Base-by-base conservation (phyloP, 2,113 vertebrate genomes). In the Nettapus auritus region DNA sequence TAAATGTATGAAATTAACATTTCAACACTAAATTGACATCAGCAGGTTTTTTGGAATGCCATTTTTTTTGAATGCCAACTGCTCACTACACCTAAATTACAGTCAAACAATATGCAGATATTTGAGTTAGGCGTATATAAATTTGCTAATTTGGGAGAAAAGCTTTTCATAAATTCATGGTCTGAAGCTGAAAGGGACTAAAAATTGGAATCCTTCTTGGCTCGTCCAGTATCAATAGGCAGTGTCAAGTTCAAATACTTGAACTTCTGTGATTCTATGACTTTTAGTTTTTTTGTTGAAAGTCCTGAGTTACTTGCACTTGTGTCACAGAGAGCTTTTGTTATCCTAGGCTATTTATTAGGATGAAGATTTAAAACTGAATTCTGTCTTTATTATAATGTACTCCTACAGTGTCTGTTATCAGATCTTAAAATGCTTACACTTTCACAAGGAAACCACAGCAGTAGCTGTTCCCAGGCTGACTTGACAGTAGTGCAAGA, bases 381-480 rank as follows among this genome's bases (percentile, higher is more conserved):
- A 82, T 68, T 94, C 55, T 91, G 22, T 77, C 69, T 93, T 60
- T 56, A 82, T 94, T 91, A 62, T 69, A 82, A 91, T 89, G 26
- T 36, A 82, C 86, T 93, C 94, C 94, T 95, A 81, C 89, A 38
- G 16, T 74, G 46, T 64, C 48, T 89, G 56, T 92, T 97, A 95
- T 89, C 94, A 95, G 96, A 94, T 96, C 9, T 40, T 34, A 53
- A 79, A 82, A 84, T 77, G 93, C 93, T 94, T 94, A 95, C 40
- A 79, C 82, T 91, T 95, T 96, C 87, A 89, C 50, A 96, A 96
- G 82, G 93, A 97, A 97, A 92, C 89, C 87, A 66, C 94, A 89
- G 87, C 84, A 91, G 89, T 66, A 85, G 91, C 87, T 91, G 84
- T 96, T 96, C 94, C 85, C 95, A 94, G 74, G 94, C 94, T 95